Evolutionary conservation across 2,113 vertebrate genomes (phyloP), one percentile per base, ranked within the genome.

Genomic region (Phalacrocorax aristotelis): DNA sequence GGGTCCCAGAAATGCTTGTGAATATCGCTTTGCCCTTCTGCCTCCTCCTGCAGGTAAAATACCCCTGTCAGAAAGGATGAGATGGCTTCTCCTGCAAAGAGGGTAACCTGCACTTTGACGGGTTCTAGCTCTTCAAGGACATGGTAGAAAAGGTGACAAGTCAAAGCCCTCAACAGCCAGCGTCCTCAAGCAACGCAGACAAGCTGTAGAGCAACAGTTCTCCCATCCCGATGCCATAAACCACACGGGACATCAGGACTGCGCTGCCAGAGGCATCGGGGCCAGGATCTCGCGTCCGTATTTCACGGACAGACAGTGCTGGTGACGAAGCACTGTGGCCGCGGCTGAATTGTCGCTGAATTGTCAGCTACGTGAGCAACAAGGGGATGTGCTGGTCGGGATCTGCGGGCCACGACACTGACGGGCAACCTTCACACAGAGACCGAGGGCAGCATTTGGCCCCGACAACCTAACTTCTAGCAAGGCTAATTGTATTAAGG

Each of bases 401-500:
- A 81, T n/a, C 66, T 4, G 6, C 8, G 7, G 66, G 11, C 25
- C 71, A 23, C 6, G 44, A 26, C 42, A 46, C 21, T 30, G 26
- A 34, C 1, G 0, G 49, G 26, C 76, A 77, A 22, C 51, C 68
- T 52, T 58, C 76, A 48, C 36, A 18, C 14, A 48, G 70, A 57
- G 78, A 62, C 55, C 3, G 16, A 64, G 85, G 44, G 46, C 12
- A 15, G 69, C 71, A 5, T 75, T 68, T 38, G 74, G 83, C 60
- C 91, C 77, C 2, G 0, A 87, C 93, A 95, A 72, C 65, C 74
- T 15, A 40, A 68, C 49, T 95, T 81, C 87, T 3, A 90, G 95
- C 65, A 34, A 64, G 83, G 66, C 93, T 97, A 95, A 97, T 90
- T 97, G 96, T 52, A 96, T 92, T 96, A 97, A 93, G 91, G 97